A percentile compares a stretch with the other conserved stretches of the same genome.
These are phyloP conservation scores for Gonioctena quinquepunctata DNA, from an alignment of 1,140 invertebrate species.

Conservation along the genomic window DNA sequence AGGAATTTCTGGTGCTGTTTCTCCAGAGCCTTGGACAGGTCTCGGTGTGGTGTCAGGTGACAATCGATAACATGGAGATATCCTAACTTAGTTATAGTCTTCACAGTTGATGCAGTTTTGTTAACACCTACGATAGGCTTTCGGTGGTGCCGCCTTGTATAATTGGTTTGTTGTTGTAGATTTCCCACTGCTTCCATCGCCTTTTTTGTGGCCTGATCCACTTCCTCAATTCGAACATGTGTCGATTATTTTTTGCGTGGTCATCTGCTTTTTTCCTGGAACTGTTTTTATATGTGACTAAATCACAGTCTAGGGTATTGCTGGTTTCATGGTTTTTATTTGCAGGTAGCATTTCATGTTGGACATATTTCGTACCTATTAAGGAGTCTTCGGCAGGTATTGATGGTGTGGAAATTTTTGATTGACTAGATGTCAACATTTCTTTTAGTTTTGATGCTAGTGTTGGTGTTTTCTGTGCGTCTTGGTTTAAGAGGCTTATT, in stretches of 20 bases:
- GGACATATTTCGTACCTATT: neutral
- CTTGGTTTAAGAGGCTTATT: neutral
- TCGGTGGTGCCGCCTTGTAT: neutral
- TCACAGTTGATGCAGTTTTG: neutral
- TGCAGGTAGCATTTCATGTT: neutral
- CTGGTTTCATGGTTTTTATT: neutral
- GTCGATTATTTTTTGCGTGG: neutral
- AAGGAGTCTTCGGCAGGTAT: neutral
- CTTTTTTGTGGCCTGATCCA: conserved; percentile 4
- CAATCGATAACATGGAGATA: conserved; percentile 2
- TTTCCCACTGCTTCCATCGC: neutral
- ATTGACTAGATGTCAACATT: neutral
- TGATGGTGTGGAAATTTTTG: neutral
- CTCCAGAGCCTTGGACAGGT: neutral
- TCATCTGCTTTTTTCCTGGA: neutral
- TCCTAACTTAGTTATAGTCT: neutral
- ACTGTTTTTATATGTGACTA: neutral
- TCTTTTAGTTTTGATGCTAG: neutral
- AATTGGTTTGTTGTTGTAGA: conserved; percentile 1
- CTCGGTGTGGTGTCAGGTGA: neutral
- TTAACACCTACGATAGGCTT: conserved; percentile 5
- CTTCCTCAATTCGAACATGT: neutral
- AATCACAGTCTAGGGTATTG: neutral
- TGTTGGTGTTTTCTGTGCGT: neutral
- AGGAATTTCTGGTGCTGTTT: neutral